Evolutionary conservation across 2,797 vertebrate species (phyloP).

Genomic region (Tenualosa thibaudeaui): DNA sequence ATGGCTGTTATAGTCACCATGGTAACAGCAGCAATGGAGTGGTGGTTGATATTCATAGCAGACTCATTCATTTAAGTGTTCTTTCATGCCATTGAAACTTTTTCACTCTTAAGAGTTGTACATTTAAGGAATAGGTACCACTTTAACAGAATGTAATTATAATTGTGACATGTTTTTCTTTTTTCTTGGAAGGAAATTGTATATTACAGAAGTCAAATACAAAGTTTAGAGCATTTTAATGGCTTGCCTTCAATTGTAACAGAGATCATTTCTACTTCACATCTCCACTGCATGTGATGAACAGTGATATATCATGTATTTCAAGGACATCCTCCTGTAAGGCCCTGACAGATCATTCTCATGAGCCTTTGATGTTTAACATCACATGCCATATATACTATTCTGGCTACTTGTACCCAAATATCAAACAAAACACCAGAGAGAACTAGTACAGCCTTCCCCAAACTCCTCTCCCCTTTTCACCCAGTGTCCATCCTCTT

Average conservation of each 20-base stretch:
- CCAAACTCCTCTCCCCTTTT: too few species aligned
- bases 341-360: too few species aligned
- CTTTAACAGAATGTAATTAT: not conserved
- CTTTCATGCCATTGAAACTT: not conserved
- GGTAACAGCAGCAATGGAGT: conserved; percentile 13
- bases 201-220: not conserved
- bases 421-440: too few species aligned
- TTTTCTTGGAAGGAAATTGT: not conserved
- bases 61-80: not conserved
- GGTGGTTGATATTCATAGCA: not conserved
- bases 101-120: not conserved
- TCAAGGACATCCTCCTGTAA: too few species aligned
- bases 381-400: too few species aligned
- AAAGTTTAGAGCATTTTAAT: not conserved
- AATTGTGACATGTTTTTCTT: not conserved
- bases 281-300: not conserved
- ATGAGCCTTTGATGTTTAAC: too few species aligned
- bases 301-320: too few species aligned
- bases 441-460: too few species aligned
- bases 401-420: too few species aligned
- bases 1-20: conserved; percentile 11
- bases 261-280: too few species aligned
- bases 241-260: not conserved
- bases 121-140: not conserved
- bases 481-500: too few species aligned